Evolutionary conservation across 2,797 vertebrate species (phyloP).

Genomic region (Poeciliopsis infans): DNA sequence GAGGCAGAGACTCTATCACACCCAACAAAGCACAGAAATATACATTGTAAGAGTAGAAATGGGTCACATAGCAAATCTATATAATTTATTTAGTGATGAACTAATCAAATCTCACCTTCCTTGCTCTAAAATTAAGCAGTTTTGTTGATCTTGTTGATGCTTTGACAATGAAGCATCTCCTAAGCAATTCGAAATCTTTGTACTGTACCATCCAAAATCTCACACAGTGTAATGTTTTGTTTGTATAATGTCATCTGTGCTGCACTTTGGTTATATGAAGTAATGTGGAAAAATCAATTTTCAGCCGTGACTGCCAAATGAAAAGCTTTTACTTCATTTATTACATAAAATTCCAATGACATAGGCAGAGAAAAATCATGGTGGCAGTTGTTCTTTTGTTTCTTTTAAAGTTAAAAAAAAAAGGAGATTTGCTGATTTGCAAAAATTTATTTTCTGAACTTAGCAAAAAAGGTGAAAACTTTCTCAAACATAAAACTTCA

Average conservation of each 20-base stretch:
- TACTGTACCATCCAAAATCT: neutral
- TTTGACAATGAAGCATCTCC: neutral
- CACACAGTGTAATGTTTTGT: too few relatives aligned
- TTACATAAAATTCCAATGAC: neutral
- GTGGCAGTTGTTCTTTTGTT: neutral
- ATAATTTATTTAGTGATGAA: neutral
- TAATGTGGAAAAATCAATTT: neutral
- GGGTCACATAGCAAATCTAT: neutral
- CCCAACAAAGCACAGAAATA: neutral
- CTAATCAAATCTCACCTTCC: neutral
- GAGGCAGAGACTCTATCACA: slow-evolving; percentile 1
- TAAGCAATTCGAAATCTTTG: neutral
- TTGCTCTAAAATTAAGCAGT: neutral
- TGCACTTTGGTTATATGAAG: neutral
- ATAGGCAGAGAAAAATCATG: neutral
- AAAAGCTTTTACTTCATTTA: neutral
- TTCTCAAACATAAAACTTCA: neutral
- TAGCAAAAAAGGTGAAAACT: neutral
- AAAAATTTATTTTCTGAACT: neutral
- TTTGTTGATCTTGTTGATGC: neutral
- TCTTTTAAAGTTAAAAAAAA: neutral
- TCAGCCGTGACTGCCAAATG: neutral
- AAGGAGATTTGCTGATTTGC: neutral
- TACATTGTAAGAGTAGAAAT: neutral
- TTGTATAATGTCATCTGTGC: neutral